A percentile compares a stretch with the other conserved stretches of the same genome.
These are phyloP conservation scores for Clistopyga incitator DNA, from an alignment of 2,888 invertebrate genomes.

Conservation along the genomic window DNA sequence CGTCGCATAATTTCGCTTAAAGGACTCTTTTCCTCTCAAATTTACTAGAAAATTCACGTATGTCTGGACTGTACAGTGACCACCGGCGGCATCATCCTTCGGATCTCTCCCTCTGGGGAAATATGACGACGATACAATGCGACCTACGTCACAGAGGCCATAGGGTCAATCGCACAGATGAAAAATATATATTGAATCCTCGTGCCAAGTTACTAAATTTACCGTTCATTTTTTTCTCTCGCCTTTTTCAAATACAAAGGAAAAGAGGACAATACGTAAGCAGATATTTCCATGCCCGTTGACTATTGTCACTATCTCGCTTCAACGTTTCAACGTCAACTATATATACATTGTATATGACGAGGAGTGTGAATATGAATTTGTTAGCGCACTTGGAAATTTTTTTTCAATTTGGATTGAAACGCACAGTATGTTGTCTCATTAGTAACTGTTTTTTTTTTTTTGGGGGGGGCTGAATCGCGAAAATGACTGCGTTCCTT, in stretches of 20 bases:
- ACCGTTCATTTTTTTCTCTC: too few relatives aligned
- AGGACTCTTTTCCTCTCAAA: not conserved
- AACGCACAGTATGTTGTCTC: too few relatives aligned
- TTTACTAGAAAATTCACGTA: not conserved
- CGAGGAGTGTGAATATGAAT: slow-evolving; percentile 31
- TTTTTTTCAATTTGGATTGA: too few relatives aligned
- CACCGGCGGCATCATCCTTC: slow-evolving; percentile 32
- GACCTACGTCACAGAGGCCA: not conserved
- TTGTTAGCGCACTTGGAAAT: too few relatives aligned
- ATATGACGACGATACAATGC: slow-evolving; percentile 27
- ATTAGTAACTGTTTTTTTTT: too few relatives aligned
- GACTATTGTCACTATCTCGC: too few relatives aligned
- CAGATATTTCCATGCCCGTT: not conserved
- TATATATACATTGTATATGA: slow-evolving; percentile 18
- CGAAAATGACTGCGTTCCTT: not conserved
- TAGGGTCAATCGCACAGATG: not conserved
- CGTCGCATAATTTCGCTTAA: not conserved
- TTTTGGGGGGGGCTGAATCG: too few relatives aligned
- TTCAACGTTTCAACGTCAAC: not conserved
- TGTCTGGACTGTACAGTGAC: slow-evolving; percentile 23
- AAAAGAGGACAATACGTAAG: not conserved
- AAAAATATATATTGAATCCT: not conserved
- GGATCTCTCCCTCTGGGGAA: slow-evolving; percentile 35
- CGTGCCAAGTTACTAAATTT: too few relatives aligned
- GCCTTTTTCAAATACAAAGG: too few relatives aligned